Percentiles rank a stretch among this genome's conserved stretches.
Evolutionary conservation across 1,140 invertebrate species (phyloP).

Genomic region (Aphis craccivora): DNA sequence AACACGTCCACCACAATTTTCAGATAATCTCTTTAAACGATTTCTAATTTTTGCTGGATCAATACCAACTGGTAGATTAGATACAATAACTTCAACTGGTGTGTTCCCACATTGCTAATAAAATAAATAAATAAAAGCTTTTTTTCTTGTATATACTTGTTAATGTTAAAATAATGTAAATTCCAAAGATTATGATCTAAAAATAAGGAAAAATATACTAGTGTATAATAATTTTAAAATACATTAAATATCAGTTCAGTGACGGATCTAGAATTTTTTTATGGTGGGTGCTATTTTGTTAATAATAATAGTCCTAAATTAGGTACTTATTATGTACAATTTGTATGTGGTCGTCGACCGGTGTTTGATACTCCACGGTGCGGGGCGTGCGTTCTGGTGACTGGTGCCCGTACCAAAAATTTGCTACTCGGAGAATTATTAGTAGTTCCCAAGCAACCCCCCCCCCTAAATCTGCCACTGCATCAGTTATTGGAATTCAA

Average conservation of each 20-base stretch:
- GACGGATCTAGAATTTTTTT: no score
- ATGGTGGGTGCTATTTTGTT: no score
- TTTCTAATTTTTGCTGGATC: constrained; percentile 66
- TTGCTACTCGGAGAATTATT: no score
- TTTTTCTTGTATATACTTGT: background rate
- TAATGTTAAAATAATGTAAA: background rate
- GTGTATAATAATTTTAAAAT: background rate
- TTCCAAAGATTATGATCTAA: background rate
- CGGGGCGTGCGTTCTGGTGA: no score
- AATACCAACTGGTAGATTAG: constrained; percentile 66
- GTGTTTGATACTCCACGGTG: no score
- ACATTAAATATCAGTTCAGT: no score
- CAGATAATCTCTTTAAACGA: constrained; percentile 74
- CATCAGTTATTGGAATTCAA: background rate
- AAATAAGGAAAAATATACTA: background rate
- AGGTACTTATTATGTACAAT: no score
- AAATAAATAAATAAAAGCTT: background rate
- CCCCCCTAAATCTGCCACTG: no score
- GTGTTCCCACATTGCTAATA: constrained; percentile 60
- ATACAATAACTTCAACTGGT: constrained; percentile 65
- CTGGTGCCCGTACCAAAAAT: no score
- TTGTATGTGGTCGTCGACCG: no score
- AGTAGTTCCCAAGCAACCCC: no score
- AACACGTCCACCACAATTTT: constrained; percentile 84
- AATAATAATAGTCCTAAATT: no score